These are phyloP conservation scores for Matsumyia berberina DNA, from an alignment of 2,888 invertebrate genomes.

Conservation along the genomic window DNA sequence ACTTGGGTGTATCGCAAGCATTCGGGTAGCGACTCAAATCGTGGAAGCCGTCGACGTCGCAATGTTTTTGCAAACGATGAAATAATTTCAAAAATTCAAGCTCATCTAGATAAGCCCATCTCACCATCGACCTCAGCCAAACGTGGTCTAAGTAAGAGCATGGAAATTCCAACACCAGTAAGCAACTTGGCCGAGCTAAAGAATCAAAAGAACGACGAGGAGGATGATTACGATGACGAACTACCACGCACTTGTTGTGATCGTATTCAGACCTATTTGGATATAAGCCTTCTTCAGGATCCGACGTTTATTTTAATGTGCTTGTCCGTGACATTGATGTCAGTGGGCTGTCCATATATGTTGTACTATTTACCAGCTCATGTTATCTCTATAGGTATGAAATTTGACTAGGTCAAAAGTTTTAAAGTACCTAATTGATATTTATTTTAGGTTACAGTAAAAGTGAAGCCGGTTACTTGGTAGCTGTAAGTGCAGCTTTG, in stretches of 20 bases:
- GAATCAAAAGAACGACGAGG: conserved; percentile 79
- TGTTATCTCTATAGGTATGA: conserved; percentile 87
- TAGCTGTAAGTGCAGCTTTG: conserved; percentile 90
- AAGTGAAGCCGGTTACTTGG: conserved; percentile 87
- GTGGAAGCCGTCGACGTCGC: conserved; percentile 83
- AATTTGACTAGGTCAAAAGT: not conserved
- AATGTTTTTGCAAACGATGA: conserved; percentile 84
- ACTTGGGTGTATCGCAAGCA: conserved; percentile 89
- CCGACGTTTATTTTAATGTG: conserved; percentile 90
- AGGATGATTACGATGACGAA: conserved; percentile 80
- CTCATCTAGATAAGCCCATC: conserved; percentile 82
- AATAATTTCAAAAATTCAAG: conserved; percentile 83
- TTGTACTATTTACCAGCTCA: conserved; percentile 91
- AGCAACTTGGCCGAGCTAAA: conserved; percentile 82
- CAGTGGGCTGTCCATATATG: conserved; percentile 91
- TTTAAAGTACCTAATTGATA: not conserved
- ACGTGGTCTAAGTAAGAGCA: conserved; percentile 84
- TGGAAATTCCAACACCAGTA: conserved; percentile 84
- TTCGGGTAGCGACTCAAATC: conserved; percentile 83
- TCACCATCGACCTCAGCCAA: conserved; percentile 82
- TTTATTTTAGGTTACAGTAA: conserved; percentile 82
- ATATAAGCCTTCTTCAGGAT: conserved; percentile 88
- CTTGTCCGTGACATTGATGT: conserved; percentile 90
- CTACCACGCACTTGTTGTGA: conserved; percentile 83
- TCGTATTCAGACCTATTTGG: conserved; percentile 86